These are phyloP conservation scores for Antechinus flavipes DNA, from an alignment of 2,113 vertebrate species.

Conservation along the genomic window DNA sequence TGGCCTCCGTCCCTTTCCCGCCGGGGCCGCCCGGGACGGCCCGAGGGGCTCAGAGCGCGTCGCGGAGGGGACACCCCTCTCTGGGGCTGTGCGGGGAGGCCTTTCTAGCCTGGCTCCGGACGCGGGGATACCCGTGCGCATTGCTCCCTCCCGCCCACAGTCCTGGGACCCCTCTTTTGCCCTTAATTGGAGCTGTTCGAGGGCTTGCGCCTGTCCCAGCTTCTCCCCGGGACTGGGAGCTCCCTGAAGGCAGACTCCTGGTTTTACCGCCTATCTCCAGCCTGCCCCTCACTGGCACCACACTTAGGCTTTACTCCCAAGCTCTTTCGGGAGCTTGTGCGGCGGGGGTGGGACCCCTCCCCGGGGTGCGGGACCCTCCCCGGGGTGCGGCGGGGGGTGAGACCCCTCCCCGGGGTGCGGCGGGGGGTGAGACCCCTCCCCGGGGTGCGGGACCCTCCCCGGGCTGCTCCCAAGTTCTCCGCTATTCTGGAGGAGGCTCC, in stretches of 20 bases:
- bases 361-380: too few relatives aligned
- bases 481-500: neutral
- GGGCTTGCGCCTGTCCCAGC: neutral
- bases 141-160: neutral
- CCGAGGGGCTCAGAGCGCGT: too few relatives aligned
- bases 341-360: too few relatives aligned
- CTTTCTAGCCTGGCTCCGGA: neutral
- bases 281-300: neutral
- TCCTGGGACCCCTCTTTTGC: neutral
- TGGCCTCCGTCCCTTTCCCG: too few relatives aligned
- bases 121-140: too few relatives aligned
- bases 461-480: neutral
- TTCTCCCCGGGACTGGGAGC: neutral
- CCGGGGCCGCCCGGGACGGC: too few relatives aligned
- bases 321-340: neutral
- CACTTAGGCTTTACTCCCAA: neutral
- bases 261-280: neutral
- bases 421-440: too few relatives aligned
- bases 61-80: too few relatives aligned
- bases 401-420: too few relatives aligned
- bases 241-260: neutral
- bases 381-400: too few relatives aligned
- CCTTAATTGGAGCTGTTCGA: neutral
- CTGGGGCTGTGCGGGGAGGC: neutral
- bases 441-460: too few relatives aligned